These are phyloP conservation scores for Triplophysa bombifrons DNA, from an alignment of 2,797 vertebrate species.

Conservation along the genomic window DNA sequence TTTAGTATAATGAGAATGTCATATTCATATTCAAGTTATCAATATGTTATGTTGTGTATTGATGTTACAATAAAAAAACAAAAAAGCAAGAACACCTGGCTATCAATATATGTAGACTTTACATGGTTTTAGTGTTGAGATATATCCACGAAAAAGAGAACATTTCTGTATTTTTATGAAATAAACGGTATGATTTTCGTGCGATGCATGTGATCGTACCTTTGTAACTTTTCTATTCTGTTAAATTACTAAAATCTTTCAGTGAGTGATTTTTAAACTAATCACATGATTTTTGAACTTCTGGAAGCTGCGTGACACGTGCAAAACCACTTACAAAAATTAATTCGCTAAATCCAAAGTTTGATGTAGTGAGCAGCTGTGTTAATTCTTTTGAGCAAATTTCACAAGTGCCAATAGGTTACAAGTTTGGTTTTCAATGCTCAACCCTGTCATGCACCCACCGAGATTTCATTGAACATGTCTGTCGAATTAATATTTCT, in stretches of 20 bases:
- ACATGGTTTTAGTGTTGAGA: background rate
- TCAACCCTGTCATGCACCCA: background rate
- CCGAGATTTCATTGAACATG: background rate
- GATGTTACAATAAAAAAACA: too few relatives aligned
- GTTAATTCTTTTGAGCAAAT: too few relatives aligned
- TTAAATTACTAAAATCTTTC: slow-evolving; percentile 11
- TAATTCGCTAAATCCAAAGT: too few relatives aligned
- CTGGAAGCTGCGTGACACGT: slow-evolving; percentile 5
- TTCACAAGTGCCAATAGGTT: too few relatives aligned
- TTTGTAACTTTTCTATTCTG: background rate
- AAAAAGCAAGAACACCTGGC: background rate
- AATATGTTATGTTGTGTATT: too few relatives aligned
- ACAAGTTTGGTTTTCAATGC: background rate
- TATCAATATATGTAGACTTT: background rate
- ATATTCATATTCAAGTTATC: too few relatives aligned
- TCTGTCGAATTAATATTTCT: background rate
- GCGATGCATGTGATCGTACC: slow-evolving; percentile 16
- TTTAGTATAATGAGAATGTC: too few relatives aligned
- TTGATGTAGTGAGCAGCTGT: too few relatives aligned
- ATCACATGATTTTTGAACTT: slow-evolving; percentile 14
- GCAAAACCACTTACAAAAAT: background rate
- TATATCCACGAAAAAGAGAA: background rate
- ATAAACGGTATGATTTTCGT: slow-evolving; percentile 15
- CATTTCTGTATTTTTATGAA: slow-evolving; percentile 22
- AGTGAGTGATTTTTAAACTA: slow-evolving; percentile 2